Evolutionary conservation across 2,888 invertebrate genomes (phyloP), one percentile per base, ranked within the genome.

Genomic region (Spilarctia lutea): DNA sequence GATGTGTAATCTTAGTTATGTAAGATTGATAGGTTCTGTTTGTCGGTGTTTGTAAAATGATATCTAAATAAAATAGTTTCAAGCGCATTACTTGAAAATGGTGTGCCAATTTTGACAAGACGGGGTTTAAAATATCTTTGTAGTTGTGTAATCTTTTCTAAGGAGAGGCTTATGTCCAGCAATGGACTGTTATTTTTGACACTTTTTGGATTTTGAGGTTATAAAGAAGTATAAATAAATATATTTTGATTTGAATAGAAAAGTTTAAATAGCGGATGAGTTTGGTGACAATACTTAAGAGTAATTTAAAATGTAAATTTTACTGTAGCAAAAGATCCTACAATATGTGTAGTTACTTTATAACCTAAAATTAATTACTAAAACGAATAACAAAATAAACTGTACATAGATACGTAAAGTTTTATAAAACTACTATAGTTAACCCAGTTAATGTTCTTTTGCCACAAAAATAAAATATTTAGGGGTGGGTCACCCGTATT

Each of bases 1-100:
- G 65, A 52, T 82, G 70, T 67, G 63, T 56, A 63, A 63, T 63
- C 63, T 63, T 30, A 30, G 63, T 63, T 63, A 63, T 30, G 27
- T 63, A 63, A 30, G 30, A 63, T 30, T 63, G 30, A 63, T 63
- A 30, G 63, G 30, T 63, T 30, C 30, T 60, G 30, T 63, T 30
- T 63, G 3, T 63, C 1, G 30, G 30, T 16, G 30, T 27, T 27
- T 16, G 30, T 30, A 6, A 30, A 30, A 6, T 3, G 8, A 63
- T 63, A 63, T 18, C 18, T 2, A 30, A 8, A 18, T 52, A 52
- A 13, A 60, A 27, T 6, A 16, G 1, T 63, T 16, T 6, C 2
- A 27, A 56, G 13, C 6, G 27, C 60, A n/a, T 11, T n/a, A 56
- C 60, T 27, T 27, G 27, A 60, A 11, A 56, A 11, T 7, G n/a